Percentiles rank a stretch among this genome's conserved stretches.
phyloP scores from a whole-genome alignment of 2,113 vertebrate species.

The Cisticola juncidis region DNA sequence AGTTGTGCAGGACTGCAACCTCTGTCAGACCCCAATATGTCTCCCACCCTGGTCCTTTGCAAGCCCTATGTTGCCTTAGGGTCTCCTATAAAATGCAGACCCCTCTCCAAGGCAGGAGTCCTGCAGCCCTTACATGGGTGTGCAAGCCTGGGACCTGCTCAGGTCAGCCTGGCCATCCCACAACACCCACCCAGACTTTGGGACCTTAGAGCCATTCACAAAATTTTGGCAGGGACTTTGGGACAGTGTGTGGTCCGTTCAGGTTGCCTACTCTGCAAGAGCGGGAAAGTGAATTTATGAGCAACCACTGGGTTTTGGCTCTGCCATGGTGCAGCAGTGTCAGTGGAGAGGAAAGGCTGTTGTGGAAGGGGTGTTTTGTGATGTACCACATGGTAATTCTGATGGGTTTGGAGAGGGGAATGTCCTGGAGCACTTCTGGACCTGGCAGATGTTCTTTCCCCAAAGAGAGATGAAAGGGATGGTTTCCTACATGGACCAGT shows the following conservation, averaged over 20 bases:
- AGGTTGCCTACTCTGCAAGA: not conserved
- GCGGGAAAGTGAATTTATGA: not conserved
- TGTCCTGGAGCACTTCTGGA: not conserved
- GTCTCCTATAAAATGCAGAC: not conserved
- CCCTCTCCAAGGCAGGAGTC: not conserved
- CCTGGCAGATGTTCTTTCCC: not conserved
- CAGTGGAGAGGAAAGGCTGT: accelerated
- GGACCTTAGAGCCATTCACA: not conserved
- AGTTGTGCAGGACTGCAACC: not conserved
- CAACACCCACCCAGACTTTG: not conserved
- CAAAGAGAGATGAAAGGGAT: not conserved
- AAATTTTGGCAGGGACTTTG: not conserved
- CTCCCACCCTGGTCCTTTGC: not conserved
- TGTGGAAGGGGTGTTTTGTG: not conserved
- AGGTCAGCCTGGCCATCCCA: not conserved
- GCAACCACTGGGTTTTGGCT: not conserved
- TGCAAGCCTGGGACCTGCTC: not conserved
- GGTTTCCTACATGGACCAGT: not conserved
- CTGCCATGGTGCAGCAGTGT: accelerated
- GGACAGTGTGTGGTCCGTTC: not conserved
- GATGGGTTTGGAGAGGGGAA: not conserved
- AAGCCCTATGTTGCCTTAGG: not conserved
- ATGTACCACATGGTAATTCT: not conserved
- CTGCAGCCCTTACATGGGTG: not conserved
- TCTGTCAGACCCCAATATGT: not conserved